A percentile compares a stretch with the other conserved stretches of the same genome.
Evolutionary conservation across 2,888 invertebrate species (phyloP).

Genomic region (Leptinotarsa rubiginosa): DNA sequence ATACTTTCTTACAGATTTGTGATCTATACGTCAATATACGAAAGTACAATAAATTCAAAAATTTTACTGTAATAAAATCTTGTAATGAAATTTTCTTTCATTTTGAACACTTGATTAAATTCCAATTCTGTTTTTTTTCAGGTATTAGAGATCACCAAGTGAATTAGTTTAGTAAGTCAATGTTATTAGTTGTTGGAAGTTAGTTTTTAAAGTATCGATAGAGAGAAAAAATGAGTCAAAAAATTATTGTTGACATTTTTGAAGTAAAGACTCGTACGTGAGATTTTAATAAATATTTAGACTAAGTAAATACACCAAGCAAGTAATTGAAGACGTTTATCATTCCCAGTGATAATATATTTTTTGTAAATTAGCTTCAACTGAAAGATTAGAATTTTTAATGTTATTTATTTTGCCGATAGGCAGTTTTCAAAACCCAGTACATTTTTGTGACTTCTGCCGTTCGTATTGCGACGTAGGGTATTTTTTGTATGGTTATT

Average conservation of each 20-base stretch:
- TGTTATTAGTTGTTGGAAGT: constrained; percentile 51
- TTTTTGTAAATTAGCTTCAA: not conserved
- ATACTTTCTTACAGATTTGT: too few relatives aligned
- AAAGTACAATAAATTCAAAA: too few relatives aligned
- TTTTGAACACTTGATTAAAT: not conserved
- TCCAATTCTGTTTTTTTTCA: constrained; percentile 24
- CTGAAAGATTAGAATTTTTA: too few relatives aligned
- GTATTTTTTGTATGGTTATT: not conserved
- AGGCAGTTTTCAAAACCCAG: not conserved
- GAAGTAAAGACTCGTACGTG: constrained; percentile 18
- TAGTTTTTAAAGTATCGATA: constrained; percentile 39
- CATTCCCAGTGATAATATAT: constrained; percentile 23
- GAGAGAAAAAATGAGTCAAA: constrained; percentile 17
- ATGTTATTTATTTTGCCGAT: too few relatives aligned
- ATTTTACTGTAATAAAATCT: too few relatives aligned
- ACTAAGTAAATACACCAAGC: constrained; percentile 33
- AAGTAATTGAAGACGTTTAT: constrained; percentile 28
- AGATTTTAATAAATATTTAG: constrained; percentile 22
- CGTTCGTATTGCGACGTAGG: not conserved
- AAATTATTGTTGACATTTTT: constrained; percentile 30
- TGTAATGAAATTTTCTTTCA: not conserved
- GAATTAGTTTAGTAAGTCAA: constrained; percentile 46
- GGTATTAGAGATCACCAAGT: constrained; percentile 38
- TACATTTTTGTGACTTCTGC: not conserved
- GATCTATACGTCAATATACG: too few relatives aligned